These are phyloP conservation scores for Pantherophis guttatus DNA, from an alignment of 2,113 vertebrate genomes.

Conservation along the genomic window DNA sequence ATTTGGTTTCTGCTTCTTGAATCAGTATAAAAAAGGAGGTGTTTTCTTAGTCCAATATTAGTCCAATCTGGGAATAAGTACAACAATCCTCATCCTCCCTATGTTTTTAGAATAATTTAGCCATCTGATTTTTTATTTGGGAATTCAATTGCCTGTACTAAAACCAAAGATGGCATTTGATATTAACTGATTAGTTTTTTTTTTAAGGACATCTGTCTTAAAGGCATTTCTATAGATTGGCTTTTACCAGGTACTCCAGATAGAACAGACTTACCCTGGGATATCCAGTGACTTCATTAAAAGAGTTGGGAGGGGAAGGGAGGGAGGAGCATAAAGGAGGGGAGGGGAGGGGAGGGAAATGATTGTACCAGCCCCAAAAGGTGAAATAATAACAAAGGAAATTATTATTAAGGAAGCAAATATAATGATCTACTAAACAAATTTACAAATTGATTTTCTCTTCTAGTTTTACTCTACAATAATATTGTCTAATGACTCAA, in stretches of 20 bases:
- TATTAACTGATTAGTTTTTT: not conserved
- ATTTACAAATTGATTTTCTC: not conserved
- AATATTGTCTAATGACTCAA: not conserved
- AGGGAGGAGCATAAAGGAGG: not conserved
- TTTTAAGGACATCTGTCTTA: not conserved
- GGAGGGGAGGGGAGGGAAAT: not conserved
- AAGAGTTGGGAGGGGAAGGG: not conserved
- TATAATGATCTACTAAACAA: not conserved
- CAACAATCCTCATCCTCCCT: not conserved
- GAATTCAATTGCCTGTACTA: not conserved
- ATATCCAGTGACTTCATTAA: not conserved
- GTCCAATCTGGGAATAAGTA: not conserved
- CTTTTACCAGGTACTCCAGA: not conserved
- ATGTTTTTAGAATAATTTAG: not conserved
- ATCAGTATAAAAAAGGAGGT: not conserved
- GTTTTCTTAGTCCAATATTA: not conserved
- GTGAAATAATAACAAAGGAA: conserved; percentile 16
- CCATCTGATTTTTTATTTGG: not conserved
- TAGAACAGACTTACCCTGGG: not conserved
- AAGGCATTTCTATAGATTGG: not conserved
- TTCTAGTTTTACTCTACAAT: not conserved
- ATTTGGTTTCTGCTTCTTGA: not conserved
- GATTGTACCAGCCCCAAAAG: not conserved
- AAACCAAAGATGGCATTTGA: not conserved
- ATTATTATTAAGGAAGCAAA: not conserved